Conservation (phyloP, 2,888 invertebrate species). For the Scaptomyza caliginosa region DNA sequence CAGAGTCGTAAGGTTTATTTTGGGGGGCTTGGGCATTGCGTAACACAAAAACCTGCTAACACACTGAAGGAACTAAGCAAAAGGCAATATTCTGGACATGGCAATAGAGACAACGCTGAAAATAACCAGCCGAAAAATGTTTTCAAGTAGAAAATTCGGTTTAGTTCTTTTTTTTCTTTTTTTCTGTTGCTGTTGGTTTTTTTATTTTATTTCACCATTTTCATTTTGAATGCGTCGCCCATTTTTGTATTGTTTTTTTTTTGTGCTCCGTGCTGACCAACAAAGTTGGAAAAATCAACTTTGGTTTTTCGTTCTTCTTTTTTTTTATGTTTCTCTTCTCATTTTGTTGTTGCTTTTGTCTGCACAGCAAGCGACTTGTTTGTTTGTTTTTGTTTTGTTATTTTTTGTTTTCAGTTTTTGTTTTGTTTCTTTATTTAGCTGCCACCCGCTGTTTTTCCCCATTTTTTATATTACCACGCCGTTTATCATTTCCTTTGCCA, state of each 20-base stretch:
- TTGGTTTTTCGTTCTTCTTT: conserved; percentile 40
- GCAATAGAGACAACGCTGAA: conserved; percentile 43
- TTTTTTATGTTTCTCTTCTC: conserved; percentile 18
- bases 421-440: conserved; percentile 50
- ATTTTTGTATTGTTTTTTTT: conserved; percentile 45
- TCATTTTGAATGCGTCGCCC: conserved; percentile 71
- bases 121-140: conserved; percentile 53
- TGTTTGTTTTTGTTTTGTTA: conserved; percentile 60
- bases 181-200: too few relatives aligned
- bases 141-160: conserved; percentile 65
- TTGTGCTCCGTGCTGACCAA: conserved; percentile 38
- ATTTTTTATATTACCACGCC: conserved; percentile 81
- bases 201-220: conserved; percentile 44
- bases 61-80: conserved; percentile 39
- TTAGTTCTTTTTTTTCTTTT: too few relatives aligned
- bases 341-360: conserved; percentile 29
- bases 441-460: conserved; percentile 78
- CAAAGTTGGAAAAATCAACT: conserved; percentile 63
- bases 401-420: conserved; percentile 27
- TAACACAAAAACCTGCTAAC: conserved; percentile 68
- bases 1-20: background rate
- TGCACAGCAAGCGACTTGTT: conserved; percentile 49
- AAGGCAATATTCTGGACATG: conserved; percentile 21
- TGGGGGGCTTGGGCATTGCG: conserved; percentile 49
- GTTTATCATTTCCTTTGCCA: conserved; percentile 81